Evolutionary conservation across 2,888 invertebrate species (phyloP).

Genomic region (Uropetala carovei): DNA sequence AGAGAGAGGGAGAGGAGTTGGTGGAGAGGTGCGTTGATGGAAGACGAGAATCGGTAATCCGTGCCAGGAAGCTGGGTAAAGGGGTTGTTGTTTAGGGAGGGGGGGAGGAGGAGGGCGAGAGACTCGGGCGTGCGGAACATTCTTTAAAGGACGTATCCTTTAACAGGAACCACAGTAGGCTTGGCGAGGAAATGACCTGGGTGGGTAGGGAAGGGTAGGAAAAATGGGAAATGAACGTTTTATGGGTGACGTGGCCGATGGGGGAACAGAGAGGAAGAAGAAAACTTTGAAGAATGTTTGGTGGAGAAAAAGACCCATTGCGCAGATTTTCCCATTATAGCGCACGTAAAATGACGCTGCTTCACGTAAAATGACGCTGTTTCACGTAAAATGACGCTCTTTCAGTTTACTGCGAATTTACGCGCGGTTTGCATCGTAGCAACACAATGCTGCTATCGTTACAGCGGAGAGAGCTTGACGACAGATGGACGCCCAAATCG

Average conservation of each 20-base stretch:
- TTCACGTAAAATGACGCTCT: too few species aligned
- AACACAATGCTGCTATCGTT: too few species aligned
- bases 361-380: too few species aligned
- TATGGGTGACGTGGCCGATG: neutral
- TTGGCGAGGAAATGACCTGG: constrained; percentile 56
- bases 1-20: neutral
- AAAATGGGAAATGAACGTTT: neutral
- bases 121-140: constrained; percentile 31
- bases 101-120: neutral
- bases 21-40: neutral
- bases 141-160: constrained; percentile 40
- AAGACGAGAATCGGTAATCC: constrained; percentile 10
- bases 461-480: too few species aligned
- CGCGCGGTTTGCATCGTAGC: too few species aligned
- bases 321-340: too few species aligned
- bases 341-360: too few species aligned
- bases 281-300: too few species aligned
- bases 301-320: too few species aligned
- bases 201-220: neutral
- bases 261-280: neutral
- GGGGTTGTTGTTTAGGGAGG: too few species aligned
- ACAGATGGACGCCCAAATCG: too few species aligned
- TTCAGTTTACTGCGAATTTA: too few species aligned
- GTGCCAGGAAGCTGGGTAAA: neutral
- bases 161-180: constrained; percentile 60